These are phyloP conservation scores for Fundulus diaphanus DNA, from an alignment of 2,797 vertebrate species.

Conservation along the genomic window DNA sequence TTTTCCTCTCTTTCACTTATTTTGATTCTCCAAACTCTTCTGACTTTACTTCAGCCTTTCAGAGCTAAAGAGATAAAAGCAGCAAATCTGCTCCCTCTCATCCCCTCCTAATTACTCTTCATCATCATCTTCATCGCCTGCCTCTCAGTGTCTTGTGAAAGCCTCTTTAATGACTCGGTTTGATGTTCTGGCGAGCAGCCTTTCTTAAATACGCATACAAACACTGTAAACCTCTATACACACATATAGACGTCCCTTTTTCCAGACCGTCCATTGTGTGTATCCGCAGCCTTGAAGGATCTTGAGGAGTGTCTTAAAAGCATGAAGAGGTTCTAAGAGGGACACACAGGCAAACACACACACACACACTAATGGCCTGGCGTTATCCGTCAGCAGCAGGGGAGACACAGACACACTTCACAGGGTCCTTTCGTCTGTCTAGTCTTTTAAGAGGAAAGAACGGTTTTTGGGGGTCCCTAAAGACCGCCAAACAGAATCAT, in stretches of 20 bases:
- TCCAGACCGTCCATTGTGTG: conserved; percentile 70
- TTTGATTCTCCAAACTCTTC: conserved; percentile 39
- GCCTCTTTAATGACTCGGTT: conserved; percentile 79
- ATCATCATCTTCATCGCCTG: conserved; percentile 67
- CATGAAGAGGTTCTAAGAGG: conserved; percentile 77
- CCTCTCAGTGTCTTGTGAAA: conserved; percentile 68
- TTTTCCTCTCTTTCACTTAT: conserved; percentile 27
- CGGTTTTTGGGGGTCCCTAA: conserved; percentile 23
- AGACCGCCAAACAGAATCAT: conserved; percentile 21
- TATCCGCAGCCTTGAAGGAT: conserved; percentile 79
- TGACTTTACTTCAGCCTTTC: conserved; percentile 42
- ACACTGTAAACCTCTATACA: conserved; percentile 50
- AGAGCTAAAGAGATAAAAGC: conserved; percentile 66
- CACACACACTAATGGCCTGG: conserved; percentile 75
- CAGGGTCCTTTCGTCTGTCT: conserved; percentile 48
- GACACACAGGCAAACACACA: conserved; percentile 65
- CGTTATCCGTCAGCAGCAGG: conserved; percentile 61
- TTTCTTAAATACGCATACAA: conserved; percentile 59
- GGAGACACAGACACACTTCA: conserved; percentile 47
- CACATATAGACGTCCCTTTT: conserved; percentile 31
- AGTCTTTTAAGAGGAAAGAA: conserved; percentile 65
- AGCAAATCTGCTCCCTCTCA: conserved; percentile 62
- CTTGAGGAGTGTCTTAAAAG: conserved; percentile 83
- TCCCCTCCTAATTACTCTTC: conserved; percentile 68
- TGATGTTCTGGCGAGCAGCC: conserved; percentile 77